Evolutionary conservation across 2,113 vertebrate species (phyloP).

Genomic region (Mungos mungo): DNA sequence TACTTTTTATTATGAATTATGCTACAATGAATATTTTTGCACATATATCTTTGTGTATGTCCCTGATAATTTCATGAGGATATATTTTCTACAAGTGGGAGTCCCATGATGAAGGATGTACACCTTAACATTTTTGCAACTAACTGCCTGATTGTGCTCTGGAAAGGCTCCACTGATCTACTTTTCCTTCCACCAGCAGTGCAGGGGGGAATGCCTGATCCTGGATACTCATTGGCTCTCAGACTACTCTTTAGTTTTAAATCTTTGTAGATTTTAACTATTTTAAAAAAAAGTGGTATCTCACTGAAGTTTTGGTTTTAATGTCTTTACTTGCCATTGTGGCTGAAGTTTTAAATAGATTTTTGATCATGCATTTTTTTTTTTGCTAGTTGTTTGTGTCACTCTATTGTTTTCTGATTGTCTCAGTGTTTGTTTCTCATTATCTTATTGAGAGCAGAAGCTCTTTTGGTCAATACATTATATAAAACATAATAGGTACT

Average conservation of each 20-base stretch:
- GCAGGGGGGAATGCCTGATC: background rate
- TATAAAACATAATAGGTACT: background rate
- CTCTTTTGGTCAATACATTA: background rate
- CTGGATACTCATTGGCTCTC: background rate
- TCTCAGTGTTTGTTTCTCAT: background rate
- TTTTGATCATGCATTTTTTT: background rate
- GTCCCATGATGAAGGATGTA: background rate
- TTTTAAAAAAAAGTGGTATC: background rate
- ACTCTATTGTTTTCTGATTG: background rate
- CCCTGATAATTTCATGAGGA: background rate
- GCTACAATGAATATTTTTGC: slow-evolving; percentile 39
- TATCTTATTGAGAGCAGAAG: background rate
- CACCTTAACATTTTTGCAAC: background rate
- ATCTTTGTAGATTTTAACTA: background rate
- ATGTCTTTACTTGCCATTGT: background rate
- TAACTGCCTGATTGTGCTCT: background rate
- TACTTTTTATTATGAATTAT: slow-evolving; percentile 48
- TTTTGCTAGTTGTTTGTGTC: background rate
- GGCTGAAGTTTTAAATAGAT: background rate
- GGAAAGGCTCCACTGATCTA: background rate
- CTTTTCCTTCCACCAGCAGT: background rate
- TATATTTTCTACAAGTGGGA: background rate
- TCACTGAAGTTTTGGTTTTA: background rate
- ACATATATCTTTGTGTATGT: slow-evolving; percentile 7
- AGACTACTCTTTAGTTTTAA: background rate